phyloP scores from a whole-genome alignment of 2,113 vertebrate species.

The Leucoraja erinaceus region DNA sequence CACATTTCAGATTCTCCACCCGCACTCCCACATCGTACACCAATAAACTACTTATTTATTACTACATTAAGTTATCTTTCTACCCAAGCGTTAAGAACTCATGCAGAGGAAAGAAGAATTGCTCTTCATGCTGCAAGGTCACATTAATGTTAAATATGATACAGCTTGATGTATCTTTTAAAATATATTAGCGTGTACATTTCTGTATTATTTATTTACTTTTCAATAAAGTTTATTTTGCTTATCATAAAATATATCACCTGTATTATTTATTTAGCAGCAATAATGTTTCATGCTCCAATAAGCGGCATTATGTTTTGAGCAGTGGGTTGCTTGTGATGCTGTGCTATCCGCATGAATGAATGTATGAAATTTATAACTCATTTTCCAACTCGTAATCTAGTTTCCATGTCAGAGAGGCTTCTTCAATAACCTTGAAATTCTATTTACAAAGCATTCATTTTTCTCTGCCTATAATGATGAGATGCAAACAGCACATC shows the following conservation, averaged over 20 bases:
- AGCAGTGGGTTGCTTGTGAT: background rate
- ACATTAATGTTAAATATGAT: constrained; percentile 31
- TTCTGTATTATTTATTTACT: constrained; percentile 38
- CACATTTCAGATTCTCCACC: background rate
- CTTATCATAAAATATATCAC: constrained; percentile 38
- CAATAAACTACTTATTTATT: constrained; percentile 22
- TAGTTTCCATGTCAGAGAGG: constrained; percentile 35
- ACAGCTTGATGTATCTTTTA: background rate
- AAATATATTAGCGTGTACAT: constrained; percentile 12
- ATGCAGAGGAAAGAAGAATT: background rate
- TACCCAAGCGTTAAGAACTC: constrained; percentile 5
- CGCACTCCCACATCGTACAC: background rate
- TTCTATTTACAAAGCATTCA: constrained; percentile 36
- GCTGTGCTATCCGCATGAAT: background rate
- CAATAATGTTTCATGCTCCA: constrained; percentile 35
- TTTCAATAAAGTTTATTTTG: constrained; percentile 37
- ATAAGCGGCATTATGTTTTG: constrained; percentile 14
- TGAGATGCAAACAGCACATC: constrained; percentile 24
- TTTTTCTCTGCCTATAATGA: constrained; percentile 2
- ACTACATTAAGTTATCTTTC: constrained; percentile 17
- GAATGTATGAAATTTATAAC: constrained; percentile 36
- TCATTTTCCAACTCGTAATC: constrained; percentile 28
- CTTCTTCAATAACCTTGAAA: constrained; percentile 36
- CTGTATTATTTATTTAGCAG: constrained; percentile 35
- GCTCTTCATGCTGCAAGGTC: constrained; percentile 4